Evolutionary conservation across 1,140 invertebrate species (phyloP).

Genomic region (Cydia strobilella): DNA sequence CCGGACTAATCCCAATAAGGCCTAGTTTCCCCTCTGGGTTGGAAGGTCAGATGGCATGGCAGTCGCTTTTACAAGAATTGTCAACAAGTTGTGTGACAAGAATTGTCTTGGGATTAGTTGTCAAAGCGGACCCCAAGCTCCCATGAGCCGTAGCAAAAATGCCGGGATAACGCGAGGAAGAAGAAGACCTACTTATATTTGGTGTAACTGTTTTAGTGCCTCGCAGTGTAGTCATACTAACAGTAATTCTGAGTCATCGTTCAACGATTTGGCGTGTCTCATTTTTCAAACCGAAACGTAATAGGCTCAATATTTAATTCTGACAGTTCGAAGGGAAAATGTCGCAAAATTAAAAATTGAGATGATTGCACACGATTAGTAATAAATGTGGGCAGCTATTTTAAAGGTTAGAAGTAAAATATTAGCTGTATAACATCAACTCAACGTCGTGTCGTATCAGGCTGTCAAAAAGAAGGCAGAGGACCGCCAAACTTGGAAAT

Average conservation of each 20-base stretch:
- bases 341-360: slow-evolving; percentile 15
- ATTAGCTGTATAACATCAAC: background rate
- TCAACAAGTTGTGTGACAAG: no score
- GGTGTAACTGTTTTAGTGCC: background rate
- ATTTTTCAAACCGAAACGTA: slow-evolving; percentile 17
- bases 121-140: no score
- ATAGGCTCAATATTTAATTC: slow-evolving; percentile 21
- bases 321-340: slow-evolving; percentile 18
- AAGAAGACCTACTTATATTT: background rate
- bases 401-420: background rate
- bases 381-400: background rate
- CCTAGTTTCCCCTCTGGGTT: no score
- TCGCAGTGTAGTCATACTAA: slow-evolving; percentile 2
- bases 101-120: no score
- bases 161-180: no score
- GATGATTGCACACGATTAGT: background rate
- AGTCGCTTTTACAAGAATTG: no score
- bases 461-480: no score
- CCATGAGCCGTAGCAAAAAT: no score
- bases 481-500: no score
- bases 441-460: no score
- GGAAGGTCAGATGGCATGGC: no score
- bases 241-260: slow-evolving; percentile 17
- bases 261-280: slow-evolving; percentile 16
- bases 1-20: no score